phyloP scores from a whole-genome alignment of 37 sponge, comb jelly and placozoan species.

The Petrosia ficiformis region DNA sequence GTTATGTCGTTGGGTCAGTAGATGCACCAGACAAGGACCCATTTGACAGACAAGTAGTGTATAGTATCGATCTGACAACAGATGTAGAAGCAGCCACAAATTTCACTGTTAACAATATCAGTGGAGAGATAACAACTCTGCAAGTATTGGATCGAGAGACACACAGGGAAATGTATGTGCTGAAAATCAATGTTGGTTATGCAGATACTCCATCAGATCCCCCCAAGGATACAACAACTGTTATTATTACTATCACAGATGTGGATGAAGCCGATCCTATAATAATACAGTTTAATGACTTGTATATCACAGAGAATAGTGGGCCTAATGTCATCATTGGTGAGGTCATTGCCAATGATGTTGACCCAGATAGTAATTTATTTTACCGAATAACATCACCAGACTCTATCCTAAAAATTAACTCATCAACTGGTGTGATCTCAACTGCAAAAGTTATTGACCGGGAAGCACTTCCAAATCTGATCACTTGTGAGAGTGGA shows the following conservation, averaged over 20 bases:
- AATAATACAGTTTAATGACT: slow-evolving; percentile 9
- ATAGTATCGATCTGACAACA: background rate
- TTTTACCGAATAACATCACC: slow-evolving; percentile 17
- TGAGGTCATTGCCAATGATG: slow-evolving; percentile 28
- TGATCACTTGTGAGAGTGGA: slow-evolving; percentile 25
- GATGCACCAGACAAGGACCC: slow-evolving; percentile 15
- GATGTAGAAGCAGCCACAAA: background rate
- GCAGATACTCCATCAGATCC: slow-evolving; percentile 11
- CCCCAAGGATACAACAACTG: slow-evolving; percentile 24
- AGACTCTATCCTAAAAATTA: slow-evolving; percentile 31
- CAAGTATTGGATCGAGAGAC: slow-evolving; percentile 9
- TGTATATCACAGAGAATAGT: slow-evolving; percentile 12
- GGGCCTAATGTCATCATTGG: slow-evolving; percentile 22
- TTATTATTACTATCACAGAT: slow-evolving; percentile 37
- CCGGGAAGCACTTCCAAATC: slow-evolving; percentile 23
- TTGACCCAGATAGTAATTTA: slow-evolving; percentile 36
- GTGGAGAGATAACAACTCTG: slow-evolving; percentile 32
- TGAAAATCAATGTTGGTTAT: slow-evolving; percentile 22
- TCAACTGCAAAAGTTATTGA: slow-evolving; percentile 30
- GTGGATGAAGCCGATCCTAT: slow-evolving; percentile 21
- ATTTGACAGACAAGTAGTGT: background rate
- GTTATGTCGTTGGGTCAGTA: slow-evolving; percentile 6
- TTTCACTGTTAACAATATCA: slow-evolving; percentile 27
- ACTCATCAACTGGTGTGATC: slow-evolving; percentile 31
- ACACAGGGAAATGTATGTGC: background rate